Base-by-base conservation (phyloP, 2,797 vertebrate species). In the Brachyrhaphis roseni region DNA sequence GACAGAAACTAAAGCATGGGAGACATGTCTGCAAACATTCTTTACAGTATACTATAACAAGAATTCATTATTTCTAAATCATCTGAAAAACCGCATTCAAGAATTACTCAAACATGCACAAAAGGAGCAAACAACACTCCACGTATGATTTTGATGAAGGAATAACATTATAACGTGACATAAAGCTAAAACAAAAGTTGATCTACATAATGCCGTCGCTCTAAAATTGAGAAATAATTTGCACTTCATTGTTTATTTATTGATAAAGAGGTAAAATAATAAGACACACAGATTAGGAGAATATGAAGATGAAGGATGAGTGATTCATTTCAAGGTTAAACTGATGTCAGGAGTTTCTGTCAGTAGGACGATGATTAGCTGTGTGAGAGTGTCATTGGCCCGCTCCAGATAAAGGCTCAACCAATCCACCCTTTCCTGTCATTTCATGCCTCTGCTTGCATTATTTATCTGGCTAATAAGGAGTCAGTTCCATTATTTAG, bases 401-500 rank as follows among this genome's bases (percentile, higher is more conserved):
- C 12, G 15, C 41, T 43, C 23, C 1, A 34, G 41, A 70, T 45
- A 70, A 70, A 45, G 26, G 66, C 66, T n/a, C 26, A 41, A 70
- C 66, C 26, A 45, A 45, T 70, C 41, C 36, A 41, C 20, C 41
- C 66, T 70, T 70, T 70, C 6, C 41, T 43, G 66, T 45, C 39
- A 43, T 70, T 70, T 70, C 41, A 70, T n/a, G 34, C 74, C 39
- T 80, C 49, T 72, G 76, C 76, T 74, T 81, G 78, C 78, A 82
- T 90, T 81, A 31, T 91, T 89, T 80, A 81, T 89, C 81, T 72
- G 20, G 8, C 68, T 70, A 78, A 75, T 20, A 72, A 79, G 66
- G 70, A 18, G 23, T 81, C 81, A 82, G 57, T 78, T 84, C 79
- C 83, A 87, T 74, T 85, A 81, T 83, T 88, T 78, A 84, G 78